Conservation (phyloP, 2,888 invertebrate species). For the Prenolepis imparis region DNA sequence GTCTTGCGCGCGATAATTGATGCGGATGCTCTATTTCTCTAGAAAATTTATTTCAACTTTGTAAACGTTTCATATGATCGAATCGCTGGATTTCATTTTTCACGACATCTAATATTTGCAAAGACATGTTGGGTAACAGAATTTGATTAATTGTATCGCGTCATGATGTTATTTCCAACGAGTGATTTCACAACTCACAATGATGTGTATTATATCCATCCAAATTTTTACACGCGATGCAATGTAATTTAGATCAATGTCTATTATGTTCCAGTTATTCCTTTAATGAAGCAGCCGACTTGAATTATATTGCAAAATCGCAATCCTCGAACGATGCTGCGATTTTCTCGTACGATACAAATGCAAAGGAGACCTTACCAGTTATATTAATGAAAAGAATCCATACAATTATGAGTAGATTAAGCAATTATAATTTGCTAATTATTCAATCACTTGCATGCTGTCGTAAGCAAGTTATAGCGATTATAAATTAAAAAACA, state of each 20-base stretch:
- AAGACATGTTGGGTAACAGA: constrained; percentile 1
- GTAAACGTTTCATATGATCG: background rate
- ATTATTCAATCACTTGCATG: background rate
- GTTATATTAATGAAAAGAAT: background rate
- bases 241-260: constrained; percentile 30
- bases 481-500: background rate
- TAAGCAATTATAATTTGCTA: background rate
- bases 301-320: constrained; percentile 30
- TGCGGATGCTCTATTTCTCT: background rate
- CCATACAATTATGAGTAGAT: background rate
- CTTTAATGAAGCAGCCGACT: background rate
- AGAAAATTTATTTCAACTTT: background rate
- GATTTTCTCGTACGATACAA: constrained; percentile 18
- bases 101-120: background rate
- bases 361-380: background rate
- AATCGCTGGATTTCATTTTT: background rate
- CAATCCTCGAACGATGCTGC: background rate
- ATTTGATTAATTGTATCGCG: constrained; percentile 26
- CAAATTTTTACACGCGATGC: background rate
- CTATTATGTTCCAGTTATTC: constrained; percentile 7
- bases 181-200: constrained; percentile 15
- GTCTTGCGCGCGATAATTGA: background rate
- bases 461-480: background rate
- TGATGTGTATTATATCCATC: constrained; percentile 3
- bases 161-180: constrained; percentile 13